Conservation (phyloP, 2,888 invertebrate genomes). For the Nematopogon swammerdamellus region DNA sequence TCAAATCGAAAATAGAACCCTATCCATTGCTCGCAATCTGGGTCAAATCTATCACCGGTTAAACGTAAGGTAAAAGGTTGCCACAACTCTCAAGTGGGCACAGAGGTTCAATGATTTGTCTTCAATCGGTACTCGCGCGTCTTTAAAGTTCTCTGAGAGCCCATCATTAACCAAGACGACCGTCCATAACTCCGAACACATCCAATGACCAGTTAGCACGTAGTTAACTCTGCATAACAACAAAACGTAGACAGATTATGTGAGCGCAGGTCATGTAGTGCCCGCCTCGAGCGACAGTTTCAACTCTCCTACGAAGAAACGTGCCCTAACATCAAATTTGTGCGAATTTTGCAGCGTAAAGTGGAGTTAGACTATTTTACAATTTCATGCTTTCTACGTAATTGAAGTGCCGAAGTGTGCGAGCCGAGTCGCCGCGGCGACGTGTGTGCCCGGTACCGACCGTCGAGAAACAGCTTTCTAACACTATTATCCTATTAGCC, state of each 20-base stretch:
- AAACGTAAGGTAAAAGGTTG: too few species aligned
- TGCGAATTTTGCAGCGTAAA: neutral
- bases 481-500: neutral
- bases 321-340: neutral
- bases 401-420: conserved; percentile 9
- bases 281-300: neutral
- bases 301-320: neutral
- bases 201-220: neutral
- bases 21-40: neutral
- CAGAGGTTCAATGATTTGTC: neutral
- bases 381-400: conserved; percentile 30
- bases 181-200: neutral
- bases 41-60: neutral
- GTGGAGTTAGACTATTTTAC: conserved; percentile 16
- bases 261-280: neutral
- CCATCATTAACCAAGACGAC: too few species aligned
- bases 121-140: neutral
- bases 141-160: neutral
- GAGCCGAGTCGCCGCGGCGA: neutral
- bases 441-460: neutral
- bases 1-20: neutral
- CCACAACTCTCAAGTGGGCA: too few species aligned
- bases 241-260: neutral
- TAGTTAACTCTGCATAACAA: neutral
- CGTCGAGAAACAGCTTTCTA: neutral